Evolutionary conservation across 1,140 invertebrate species (phyloP), one percentile per base, ranked within the genome.

Genomic region (Choristoneura fumiferana): DNA sequence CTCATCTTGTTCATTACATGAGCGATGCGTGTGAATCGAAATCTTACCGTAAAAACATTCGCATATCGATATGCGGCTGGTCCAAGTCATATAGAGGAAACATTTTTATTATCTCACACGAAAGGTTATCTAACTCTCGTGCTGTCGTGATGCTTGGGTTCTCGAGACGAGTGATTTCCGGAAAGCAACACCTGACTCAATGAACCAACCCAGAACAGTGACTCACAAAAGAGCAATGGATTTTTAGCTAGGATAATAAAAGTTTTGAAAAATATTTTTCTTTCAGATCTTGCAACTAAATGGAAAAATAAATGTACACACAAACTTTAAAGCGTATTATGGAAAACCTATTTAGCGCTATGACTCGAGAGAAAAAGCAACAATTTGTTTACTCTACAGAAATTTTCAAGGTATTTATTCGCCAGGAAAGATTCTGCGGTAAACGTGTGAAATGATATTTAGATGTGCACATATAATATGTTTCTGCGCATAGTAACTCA

Each of bases 141-240:
- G 10, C n/a, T 45, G 17, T 49, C 43, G 43, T 49, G 43, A 49
- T 49, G 43, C 14, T 49, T 18, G 43, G 22, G 43, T 17, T 49
- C 43, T 49, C 22, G 43, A 49, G 22, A 22, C 18, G 22, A 49
- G 43, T 49, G 43, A n/a, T 49, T 49, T 49, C 43, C 43, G 43
- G 22, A 49, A 49, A 49, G n/a, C 22, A 29, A 33, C 43, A 49
- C 43, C 43, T 49, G 43, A 18, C 22, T 29, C 8, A 49, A 29
- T 10, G 10, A 17, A 18, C 8, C 17, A 14, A 45, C 15, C 18
- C 8, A 17, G 18, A 40, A 18, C 6, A 3, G n/a, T 49, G 43
- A 49, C 43, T 49, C 43, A 49, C 5, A n/a, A 12, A 8, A 49
- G 0, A 22, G 43, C 12, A 29, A 33, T 49, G 43, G 43, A 33